A percentile compares a stretch with the other conserved stretches of the same genome.
These are phyloP conservation scores for Pao palembangensis DNA, from an alignment of 2,113 vertebrate genomes.

Conservation along the genomic window DNA sequence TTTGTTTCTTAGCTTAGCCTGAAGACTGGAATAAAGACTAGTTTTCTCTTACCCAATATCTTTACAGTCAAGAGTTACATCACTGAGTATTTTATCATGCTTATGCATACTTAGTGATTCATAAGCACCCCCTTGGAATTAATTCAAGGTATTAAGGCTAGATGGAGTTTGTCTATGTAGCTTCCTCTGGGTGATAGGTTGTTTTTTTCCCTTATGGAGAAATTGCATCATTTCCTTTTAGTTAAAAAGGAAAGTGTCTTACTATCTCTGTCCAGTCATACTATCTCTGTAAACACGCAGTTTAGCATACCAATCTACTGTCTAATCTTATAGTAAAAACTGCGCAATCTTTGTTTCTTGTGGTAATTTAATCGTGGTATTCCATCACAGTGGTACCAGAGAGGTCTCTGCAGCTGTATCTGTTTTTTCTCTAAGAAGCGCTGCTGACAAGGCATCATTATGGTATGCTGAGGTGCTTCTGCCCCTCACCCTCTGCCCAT, in stretches of 20 bases:
- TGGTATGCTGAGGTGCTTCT: conserved; percentile 65
- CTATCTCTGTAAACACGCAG: no score
- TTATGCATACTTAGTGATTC: conserved; percentile 35
- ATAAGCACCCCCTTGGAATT: conserved; percentile 20
- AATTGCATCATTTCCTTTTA: background rate
- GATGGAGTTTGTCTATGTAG: background rate
- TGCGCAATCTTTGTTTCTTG: background rate
- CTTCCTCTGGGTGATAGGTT: conserved; percentile 2
- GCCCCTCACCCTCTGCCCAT: conserved; percentile 68
- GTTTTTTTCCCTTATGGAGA: background rate
- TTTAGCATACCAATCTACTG: no score
- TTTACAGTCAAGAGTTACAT: conserved; percentile 18
- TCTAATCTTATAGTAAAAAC: no score
- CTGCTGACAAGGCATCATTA: conserved; percentile 61
- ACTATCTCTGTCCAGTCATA: conserved; percentile 14
- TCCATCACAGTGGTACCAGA: conserved; percentile 24
- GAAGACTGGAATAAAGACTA: conserved; percentile 20
- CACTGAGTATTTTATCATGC: conserved; percentile 40
- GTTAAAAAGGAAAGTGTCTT: conserved; percentile 16
- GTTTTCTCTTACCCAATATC: conserved; percentile 20
- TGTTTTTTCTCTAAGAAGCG: conserved; percentile 60
- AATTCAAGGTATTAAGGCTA: conserved; percentile 5
- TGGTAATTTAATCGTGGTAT: conserved; percentile 4
- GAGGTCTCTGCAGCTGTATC: conserved; percentile 33
- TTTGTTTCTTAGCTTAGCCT: conserved; percentile 19